Evolutionary conservation across 2,888 invertebrate species (phyloP).

Genomic region (Pediacus dermestoides): DNA sequence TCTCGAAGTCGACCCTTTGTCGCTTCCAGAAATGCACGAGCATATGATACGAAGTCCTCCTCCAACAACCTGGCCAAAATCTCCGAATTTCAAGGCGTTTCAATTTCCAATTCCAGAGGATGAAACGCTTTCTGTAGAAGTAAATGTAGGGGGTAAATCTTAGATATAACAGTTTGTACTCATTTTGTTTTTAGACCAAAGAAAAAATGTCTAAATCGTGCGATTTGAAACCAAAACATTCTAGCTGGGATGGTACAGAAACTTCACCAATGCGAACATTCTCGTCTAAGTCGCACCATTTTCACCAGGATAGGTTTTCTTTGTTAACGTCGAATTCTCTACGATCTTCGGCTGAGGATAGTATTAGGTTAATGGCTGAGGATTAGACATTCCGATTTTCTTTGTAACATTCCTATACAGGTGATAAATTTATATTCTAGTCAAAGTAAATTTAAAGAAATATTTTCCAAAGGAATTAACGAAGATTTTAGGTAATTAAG

Average conservation of each 20-base stretch:
- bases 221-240: slow-evolving; percentile 42
- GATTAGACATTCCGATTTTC: slow-evolving; percentile 33
- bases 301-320: slow-evolving; percentile 53
- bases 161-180: too few relatives aligned
- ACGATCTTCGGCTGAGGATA: slow-evolving; percentile 55
- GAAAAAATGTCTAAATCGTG: slow-evolving; percentile 31
- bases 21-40: slow-evolving; percentile 75
- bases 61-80: slow-evolving; percentile 70
- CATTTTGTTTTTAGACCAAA: slow-evolving; percentile 33
- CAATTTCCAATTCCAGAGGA: slow-evolving; percentile 55
- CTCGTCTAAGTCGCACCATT: slow-evolving; percentile 42
- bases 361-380: slow-evolving; percentile 52
- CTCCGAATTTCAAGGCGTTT: slow-evolving; percentile 56
- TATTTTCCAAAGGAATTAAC: too few relatives aligned
- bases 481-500: too few relatives aligned
- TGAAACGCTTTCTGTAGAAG: slow-evolving; percentile 47
- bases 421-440: neutral
- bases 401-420: neutral
- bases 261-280: slow-evolving; percentile 39
- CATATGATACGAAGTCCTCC: slow-evolving; percentile 81
- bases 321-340: slow-evolving; percentile 54
- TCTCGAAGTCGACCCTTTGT: slow-evolving; percentile 67
- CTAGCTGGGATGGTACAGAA: slow-evolving; percentile 44
- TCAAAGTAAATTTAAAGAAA: slow-evolving; percentile 5
- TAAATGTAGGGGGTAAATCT: slow-evolving; percentile 43